Conservation (phyloP, 2,888 invertebrate species). For the Craniophora ligustri region DNA sequence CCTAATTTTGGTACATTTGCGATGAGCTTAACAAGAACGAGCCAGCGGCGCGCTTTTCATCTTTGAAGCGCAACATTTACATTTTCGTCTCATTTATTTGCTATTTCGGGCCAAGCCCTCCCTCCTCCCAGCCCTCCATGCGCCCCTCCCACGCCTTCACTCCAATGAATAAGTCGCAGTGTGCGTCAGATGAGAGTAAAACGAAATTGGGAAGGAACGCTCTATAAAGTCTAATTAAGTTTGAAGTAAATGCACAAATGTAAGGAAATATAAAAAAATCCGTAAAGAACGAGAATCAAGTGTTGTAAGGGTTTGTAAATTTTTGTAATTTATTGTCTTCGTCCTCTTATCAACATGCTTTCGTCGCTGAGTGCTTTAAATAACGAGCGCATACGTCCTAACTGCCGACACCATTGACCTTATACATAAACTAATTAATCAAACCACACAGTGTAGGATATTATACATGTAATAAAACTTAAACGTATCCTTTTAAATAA, state of each 20-base stretch:
- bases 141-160: conserved; percentile 70
- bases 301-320: conserved; percentile 43
- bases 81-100: conserved; percentile 89
- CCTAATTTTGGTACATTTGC: conserved; percentile 88
- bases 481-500: conserved; percentile 75
- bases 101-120: conserved; percentile 84
- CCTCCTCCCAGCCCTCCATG: conserved; percentile 59
- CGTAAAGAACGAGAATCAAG: conserved; percentile 74
- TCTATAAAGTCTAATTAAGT: conserved; percentile 89
- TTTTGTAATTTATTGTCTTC: conserved; percentile 39
- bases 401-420: conserved; percentile 21
- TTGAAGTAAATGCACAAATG: conserved; percentile 86
- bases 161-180: conserved; percentile 86
- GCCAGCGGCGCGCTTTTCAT: conserved; percentile 87
- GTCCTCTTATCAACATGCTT: conserved; percentile 29
- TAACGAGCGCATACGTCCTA: conserved; percentile 28
- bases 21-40: conserved; percentile 86
- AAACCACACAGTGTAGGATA: conserved; percentile 37
- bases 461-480: conserved; percentile 59
- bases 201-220: conserved; percentile 87
- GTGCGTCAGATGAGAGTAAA: conserved; percentile 85
- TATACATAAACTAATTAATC: conserved; percentile 48
- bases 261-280: conserved; percentile 83
- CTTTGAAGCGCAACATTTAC: conserved; percentile 88
- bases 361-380: conserved; percentile 27